Percentiles rank a stretch among this genome's conserved stretches.
These are phyloP conservation scores for Antheraea yamamai DNA, from an alignment of 2,888 invertebrate genomes.

Conservation along the genomic window DNA sequence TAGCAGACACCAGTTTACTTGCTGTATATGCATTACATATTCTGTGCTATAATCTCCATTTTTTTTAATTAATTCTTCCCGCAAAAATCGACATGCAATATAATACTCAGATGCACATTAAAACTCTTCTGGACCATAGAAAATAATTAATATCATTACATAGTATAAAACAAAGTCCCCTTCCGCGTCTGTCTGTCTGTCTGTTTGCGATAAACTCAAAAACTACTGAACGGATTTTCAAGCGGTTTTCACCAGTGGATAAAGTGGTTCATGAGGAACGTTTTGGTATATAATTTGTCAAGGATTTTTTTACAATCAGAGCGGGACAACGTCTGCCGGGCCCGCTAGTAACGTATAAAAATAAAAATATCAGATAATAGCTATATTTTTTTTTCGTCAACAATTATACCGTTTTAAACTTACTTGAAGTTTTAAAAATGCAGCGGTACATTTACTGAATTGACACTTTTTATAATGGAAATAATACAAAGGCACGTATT, in stretches of 20 bases:
- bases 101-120: background rate
- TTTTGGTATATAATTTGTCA: too few relatives aligned
- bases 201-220: too few relatives aligned
- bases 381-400: background rate
- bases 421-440: background rate
- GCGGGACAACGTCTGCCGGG: too few relatives aligned
- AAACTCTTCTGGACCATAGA: background rate
- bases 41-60: too few relatives aligned
- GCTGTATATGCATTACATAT: background rate
- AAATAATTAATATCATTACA: background rate
- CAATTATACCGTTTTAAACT: background rate
- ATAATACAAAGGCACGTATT: background rate
- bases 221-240: too few relatives aligned
- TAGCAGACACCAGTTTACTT: background rate
- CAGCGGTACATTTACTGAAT: background rate
- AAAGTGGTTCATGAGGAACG: too few relatives aligned
- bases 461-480: background rate
- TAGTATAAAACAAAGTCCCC: too few relatives aligned
- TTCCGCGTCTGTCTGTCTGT: too few relatives aligned
- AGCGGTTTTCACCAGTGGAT: too few relatives aligned
- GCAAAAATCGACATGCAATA: background rate
- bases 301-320: too few relatives aligned
- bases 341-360: background rate
- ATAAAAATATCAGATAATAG: background rate
- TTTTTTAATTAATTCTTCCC: background rate